Percentiles rank a stretch among this genome's conserved stretches.
Evolutionary conservation across 2,797 vertebrate genomes (phyloP).

Genomic region (Anguilla anguilla): DNA sequence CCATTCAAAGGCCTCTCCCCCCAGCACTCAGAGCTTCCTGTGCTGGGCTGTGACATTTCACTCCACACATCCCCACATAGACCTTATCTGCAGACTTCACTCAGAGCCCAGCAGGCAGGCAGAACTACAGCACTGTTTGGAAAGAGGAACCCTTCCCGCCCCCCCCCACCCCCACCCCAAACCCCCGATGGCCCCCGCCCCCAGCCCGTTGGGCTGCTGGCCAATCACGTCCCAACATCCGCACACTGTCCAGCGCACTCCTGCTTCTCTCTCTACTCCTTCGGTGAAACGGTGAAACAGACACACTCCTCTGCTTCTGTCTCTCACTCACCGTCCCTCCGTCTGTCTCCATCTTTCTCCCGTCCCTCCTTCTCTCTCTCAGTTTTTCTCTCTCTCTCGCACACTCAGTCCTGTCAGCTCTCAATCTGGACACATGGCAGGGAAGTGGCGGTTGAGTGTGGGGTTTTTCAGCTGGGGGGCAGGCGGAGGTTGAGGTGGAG

Average conservation of each 20-base stretch:
- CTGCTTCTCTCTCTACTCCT: conserved; percentile 7
- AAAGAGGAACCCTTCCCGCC: conserved; percentile 4
- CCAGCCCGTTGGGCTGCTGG: neutral
- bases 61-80: conserved; percentile 35
- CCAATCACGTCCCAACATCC: conserved; percentile 22
- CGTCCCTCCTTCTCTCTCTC: conserved; percentile 22
- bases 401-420: conserved; percentile 14
- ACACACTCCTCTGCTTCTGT: neutral
- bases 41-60: conserved; percentile 34
- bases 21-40: conserved; percentile 40
- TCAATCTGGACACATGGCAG: neutral
- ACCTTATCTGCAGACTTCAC: conserved; percentile 18
- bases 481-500: neutral
- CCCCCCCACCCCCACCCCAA: neutral
- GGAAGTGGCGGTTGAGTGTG: conserved; percentile 24
- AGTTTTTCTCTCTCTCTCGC: conserved; percentile 18
- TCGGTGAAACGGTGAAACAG: neutral
- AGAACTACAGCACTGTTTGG: neutral
- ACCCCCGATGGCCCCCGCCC: neutral
- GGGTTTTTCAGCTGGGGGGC: conserved; percentile 4
- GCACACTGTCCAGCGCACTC: conserved; percentile 2
- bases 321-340: neutral
- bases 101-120: conserved; percentile 12
- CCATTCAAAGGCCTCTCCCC: conserved; percentile 12
- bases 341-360: neutral